These are phyloP conservation scores for Lordiphosa mommai DNA, from an alignment of 1,140 invertebrate genomes.

Conservation along the genomic window DNA sequence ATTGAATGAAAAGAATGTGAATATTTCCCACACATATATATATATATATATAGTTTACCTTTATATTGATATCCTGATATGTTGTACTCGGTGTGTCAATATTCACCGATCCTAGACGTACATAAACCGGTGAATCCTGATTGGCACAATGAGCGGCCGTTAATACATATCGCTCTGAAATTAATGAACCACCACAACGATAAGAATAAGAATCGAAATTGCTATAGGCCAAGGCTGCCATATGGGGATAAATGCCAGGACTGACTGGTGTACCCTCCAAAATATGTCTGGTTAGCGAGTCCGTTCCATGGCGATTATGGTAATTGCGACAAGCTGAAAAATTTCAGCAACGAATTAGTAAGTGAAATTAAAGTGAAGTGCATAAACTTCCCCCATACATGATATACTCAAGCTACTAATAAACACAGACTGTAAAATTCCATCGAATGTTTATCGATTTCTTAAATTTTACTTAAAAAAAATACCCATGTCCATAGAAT, in stretches of 20 bases:
- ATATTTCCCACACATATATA: no score
- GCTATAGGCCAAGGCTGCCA: slow-evolving; percentile 63
- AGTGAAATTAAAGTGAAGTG: no score
- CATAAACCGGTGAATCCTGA: slow-evolving; percentile 30
- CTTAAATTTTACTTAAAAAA: no score
- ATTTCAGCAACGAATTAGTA: no score
- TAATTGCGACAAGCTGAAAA: slow-evolving; percentile 24
- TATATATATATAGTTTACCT: no score
- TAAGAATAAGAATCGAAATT: slow-evolving; percentile 49
- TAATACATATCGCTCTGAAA: slow-evolving; percentile 78
- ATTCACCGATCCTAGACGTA: slow-evolving; percentile 61
- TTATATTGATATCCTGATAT: slow-evolving; percentile 41
- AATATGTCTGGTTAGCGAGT: slow-evolving; percentile 44
- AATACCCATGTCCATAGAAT: no score
- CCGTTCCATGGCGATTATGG: no score
- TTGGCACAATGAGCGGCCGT: slow-evolving; percentile 90
- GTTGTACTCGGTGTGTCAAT: slow-evolving; percentile 8
- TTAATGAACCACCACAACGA: slow-evolving; percentile 80
- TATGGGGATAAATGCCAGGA: slow-evolving; percentile 64
- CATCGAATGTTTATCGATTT: no score
- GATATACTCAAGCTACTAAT: no score
- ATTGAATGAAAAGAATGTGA: no score
- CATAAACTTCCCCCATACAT: no score
- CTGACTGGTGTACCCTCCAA: slow-evolving; percentile 53
- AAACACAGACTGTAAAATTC: no score